These are phyloP conservation scores for Pinna nobilis DNA, from an alignment of 1,140 invertebrate genomes.

Conservation along the genomic window DNA sequence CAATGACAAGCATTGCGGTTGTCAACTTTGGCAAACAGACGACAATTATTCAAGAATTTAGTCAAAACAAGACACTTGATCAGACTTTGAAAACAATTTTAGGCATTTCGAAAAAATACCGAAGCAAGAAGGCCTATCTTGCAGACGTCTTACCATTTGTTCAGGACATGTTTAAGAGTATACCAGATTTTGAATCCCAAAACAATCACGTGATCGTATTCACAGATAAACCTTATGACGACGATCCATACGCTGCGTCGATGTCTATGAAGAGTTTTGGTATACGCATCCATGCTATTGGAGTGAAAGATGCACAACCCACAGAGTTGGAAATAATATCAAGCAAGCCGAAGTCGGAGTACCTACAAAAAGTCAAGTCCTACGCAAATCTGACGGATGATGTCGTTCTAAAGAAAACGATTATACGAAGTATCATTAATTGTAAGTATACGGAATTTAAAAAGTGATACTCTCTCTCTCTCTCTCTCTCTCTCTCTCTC, in stretches of 20 bases:
- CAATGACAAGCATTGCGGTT: slow-evolving; percentile 8
- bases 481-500: too few species aligned
- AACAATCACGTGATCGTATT: slow-evolving; percentile 5
- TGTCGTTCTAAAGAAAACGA: too few species aligned
- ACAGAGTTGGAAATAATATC: background rate
- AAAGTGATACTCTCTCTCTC: too few species aligned
- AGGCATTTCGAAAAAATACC: slow-evolving; percentile 12
- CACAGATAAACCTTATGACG: background rate
- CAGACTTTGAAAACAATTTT: background rate
- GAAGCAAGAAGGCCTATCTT: slow-evolving; percentile 9
- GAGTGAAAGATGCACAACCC: background rate
- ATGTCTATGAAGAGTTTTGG: background rate
- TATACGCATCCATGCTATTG: background rate
- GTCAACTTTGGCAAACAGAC: slow-evolving; percentile 21
- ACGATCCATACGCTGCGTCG: background rate
- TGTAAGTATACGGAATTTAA: background rate
- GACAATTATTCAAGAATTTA: slow-evolving; percentile 7
- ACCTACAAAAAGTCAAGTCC: background rate
- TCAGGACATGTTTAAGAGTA: background rate
- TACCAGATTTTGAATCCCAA: background rate
- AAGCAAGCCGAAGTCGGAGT: background rate
- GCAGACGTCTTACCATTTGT: background rate
- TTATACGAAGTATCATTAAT: background rate
- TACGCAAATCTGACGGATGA: background rate
- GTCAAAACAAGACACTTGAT: background rate